Percentiles rank a stretch among this genome's conserved stretches.
Evolutionary conservation across 2,888 invertebrate species (phyloP).

Genomic region (Ophion ventricosus): DNA sequence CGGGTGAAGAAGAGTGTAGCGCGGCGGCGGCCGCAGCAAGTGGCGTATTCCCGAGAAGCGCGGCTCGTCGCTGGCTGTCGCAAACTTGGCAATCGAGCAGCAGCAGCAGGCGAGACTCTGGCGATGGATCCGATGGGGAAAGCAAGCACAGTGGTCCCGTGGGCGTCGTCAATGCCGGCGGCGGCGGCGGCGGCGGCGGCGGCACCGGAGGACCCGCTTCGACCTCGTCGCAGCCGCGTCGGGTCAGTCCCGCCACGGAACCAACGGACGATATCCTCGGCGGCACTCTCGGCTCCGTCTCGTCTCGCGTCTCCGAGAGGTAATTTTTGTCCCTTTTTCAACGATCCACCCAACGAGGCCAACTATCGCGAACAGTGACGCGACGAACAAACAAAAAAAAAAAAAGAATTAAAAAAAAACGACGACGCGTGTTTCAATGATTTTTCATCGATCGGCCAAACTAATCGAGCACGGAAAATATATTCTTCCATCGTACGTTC

Average conservation of each 20-base stretch:
- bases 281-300: constrained; percentile 55
- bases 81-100: constrained; percentile 77
- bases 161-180: constrained; percentile 77
- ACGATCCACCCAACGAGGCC: too few species aligned
- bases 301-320: constrained; percentile 77
- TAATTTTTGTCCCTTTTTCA: constrained; percentile 67
- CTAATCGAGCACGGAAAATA: too few species aligned
- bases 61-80: constrained; percentile 79
- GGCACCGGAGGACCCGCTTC: constrained; percentile 82
- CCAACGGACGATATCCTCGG: constrained; percentile 77
- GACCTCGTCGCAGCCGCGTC: constrained; percentile 77
- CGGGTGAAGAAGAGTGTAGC: constrained; percentile 71
- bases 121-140: constrained; percentile 71
- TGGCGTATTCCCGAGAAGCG: constrained; percentile 75
- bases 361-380: too few species aligned
- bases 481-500: too few species aligned
- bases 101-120: constrained; percentile 77
- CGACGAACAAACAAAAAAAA: too few species aligned
- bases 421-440: too few species aligned
- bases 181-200: too few species aligned
- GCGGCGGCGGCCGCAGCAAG: constrained; percentile 57
- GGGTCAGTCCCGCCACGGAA: constrained; percentile 84
- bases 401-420: too few species aligned
- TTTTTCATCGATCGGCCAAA: not conserved
- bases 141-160: constrained; percentile 75